Base-by-base conservation (phyloP, 2,797 vertebrate genomes). In the Pipistrellus kuhlii region DNA sequence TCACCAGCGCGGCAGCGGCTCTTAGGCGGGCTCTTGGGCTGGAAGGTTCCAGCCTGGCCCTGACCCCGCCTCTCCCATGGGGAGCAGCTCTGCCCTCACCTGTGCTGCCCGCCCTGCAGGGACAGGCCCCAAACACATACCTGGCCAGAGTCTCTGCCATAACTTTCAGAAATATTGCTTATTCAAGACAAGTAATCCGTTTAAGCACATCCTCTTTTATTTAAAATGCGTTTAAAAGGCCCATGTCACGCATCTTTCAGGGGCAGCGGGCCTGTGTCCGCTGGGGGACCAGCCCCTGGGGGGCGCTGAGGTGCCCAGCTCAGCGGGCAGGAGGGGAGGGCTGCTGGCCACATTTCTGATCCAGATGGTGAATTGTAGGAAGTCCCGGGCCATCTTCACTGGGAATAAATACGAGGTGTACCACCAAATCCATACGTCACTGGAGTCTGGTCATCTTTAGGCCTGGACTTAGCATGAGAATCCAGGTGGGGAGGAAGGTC, bases 1-100 rank as follows among this genome's bases (percentile, higher is more conserved):
- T 94, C 41, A 72, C 82, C 73, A 93, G 59, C 88, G 64, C 27
- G 95, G 51, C 85, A 95, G 46, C 59, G 69, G 57, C 32, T 95
- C 14, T 88, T 51, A 87, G 80, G 76, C 87, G 92, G 73, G 80
- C 55, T 91, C 57, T 92, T 90, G n/a, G 68, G 17, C 66, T 57
- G 66, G 46, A 81, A 95, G 53, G 27, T 62, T 62, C 59, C 59
- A 30, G 59, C 59, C 25, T 14, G 59, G 59, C 59, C 2, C 59
- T 15, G 59, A 44, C 44, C 44, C 23, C 27, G 12, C 59, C 59
- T 14, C 59, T 30, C 27, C 27, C 25, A 27, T 0, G 12, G 57
- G 25, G 57, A 12, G 25, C 57, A 27, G 57, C 57, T 27, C 25
- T 27, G 12, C 57, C 5, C 57, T 59, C 57, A 59, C 57, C 57